Conservation (phyloP, 2,797 vertebrate species). For the Ctenosaura bakeri region DNA sequence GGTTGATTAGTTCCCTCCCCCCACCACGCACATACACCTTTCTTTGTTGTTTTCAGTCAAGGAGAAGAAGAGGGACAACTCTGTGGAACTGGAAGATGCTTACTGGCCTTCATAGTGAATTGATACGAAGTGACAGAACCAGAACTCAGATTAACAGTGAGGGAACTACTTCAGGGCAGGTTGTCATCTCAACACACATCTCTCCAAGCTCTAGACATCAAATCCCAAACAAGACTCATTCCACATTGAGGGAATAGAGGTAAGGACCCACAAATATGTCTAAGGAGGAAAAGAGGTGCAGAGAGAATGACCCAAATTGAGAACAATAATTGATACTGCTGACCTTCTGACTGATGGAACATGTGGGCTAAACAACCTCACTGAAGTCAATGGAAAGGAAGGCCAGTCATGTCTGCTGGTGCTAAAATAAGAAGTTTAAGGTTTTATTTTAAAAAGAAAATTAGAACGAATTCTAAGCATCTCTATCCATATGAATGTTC, state of each 20-base stretch:
- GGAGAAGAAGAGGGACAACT: not conserved
- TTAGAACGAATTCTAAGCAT: not conserved
- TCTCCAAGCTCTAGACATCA: not conserved
- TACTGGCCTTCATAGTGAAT: not conserved
- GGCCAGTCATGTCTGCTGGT: not conserved
- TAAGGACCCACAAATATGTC: not conserved
- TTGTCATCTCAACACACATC: not conserved
- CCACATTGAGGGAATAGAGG: not conserved
- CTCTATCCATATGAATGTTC: not conserved
- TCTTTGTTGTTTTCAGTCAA: conserved; percentile 3
- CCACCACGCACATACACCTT: not conserved
- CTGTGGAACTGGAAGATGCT: not conserved
- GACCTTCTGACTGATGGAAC: not conserved
- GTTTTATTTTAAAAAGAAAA: not conserved
- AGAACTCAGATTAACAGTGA: not conserved
- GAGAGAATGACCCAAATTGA: not conserved
- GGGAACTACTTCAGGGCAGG: not conserved
- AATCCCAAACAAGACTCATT: not conserved
- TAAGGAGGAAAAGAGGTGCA: not conserved
- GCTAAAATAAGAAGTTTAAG: not conserved
- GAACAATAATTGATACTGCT: not conserved
- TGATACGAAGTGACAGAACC: not conserved
- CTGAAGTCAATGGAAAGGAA: conserved; percentile 11
- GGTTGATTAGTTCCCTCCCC: not conserved
- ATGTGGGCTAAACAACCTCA: not conserved